phyloP scores from a whole-genome alignment of 2,797 vertebrate genomes.

The Onychomys torridus region DNA sequence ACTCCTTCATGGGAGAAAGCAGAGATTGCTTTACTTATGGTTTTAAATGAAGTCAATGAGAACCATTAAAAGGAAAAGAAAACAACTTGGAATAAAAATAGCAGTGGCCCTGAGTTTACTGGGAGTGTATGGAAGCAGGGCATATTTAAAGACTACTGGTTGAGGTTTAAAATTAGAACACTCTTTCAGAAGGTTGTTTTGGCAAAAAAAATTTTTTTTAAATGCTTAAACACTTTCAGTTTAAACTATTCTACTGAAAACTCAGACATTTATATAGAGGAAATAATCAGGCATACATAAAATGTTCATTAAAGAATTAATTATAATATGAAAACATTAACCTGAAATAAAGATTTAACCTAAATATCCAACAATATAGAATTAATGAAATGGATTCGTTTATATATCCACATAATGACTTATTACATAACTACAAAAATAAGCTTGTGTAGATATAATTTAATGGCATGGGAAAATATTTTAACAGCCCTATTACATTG shows the following conservation, averaged over 20 bases:
- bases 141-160: constrained; percentile 32
- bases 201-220: background rate
- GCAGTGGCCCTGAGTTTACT: constrained; percentile 33
- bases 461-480: background rate
- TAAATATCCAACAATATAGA: background rate
- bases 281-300: constrained; percentile 44
- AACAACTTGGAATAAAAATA: constrained; percentile 60
- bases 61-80: constrained; percentile 64
- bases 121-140: background rate
- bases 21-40: background rate
- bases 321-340: constrained; percentile 36
- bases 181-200: constrained; percentile 30
- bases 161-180: constrained; percentile 56
- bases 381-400: constrained; percentile 34
- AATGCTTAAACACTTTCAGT: constrained; percentile 4
- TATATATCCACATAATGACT: background rate
- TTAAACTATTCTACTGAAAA: constrained; percentile 32
- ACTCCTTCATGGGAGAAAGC: constrained; percentile 11
- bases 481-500: constrained; percentile 23
- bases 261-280: constrained; percentile 28
- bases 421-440: constrained; percentile 30
- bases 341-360: background rate
- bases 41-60: constrained; percentile 52
- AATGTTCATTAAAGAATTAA: constrained; percentile 50
- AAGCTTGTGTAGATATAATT: background rate